phyloP scores from a whole-genome alignment of 2,888 invertebrate species.

The Dasypogon diadema region DNA sequence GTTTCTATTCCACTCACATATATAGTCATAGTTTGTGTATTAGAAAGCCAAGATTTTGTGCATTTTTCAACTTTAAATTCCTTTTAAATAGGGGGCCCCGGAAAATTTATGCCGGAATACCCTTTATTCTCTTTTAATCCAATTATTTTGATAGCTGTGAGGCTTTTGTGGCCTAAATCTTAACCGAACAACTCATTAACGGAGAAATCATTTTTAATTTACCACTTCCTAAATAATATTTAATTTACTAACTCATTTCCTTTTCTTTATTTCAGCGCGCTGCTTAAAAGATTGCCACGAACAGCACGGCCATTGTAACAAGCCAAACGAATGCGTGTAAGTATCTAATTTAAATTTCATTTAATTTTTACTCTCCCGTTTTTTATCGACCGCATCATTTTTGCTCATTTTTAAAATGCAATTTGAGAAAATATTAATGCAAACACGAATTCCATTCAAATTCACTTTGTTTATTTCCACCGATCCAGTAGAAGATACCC shows the following conservation, averaged over 20 bases:
- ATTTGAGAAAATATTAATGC: not conserved
- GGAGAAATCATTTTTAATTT: too few relatives aligned
- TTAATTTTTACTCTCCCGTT: conserved; percentile 48
- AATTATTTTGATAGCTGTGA: too few relatives aligned
- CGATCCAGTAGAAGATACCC: not conserved
- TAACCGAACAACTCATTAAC: too few relatives aligned
- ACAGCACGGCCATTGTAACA: conserved; percentile 90
- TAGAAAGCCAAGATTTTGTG: too few relatives aligned
- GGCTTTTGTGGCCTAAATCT: too few relatives aligned
- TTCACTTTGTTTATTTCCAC: not conserved
- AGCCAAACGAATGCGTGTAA: conserved; percentile 97
- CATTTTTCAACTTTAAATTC: too few relatives aligned
- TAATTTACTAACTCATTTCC: conserved; percentile 66
- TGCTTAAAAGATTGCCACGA: conserved; percentile 94
- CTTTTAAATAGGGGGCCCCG: too few relatives aligned
- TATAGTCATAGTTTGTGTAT: too few relatives aligned
- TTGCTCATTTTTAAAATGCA: not conserved
- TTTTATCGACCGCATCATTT: conserved; percentile 16
- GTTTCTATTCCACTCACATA: too few relatives aligned
- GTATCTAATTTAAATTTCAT: conserved; percentile 68
- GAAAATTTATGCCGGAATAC: too few relatives aligned
- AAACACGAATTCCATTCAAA: not conserved
- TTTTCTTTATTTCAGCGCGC: conserved; percentile 82
- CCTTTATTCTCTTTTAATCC: too few relatives aligned
- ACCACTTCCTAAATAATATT: conserved; percentile 58